Base-by-base conservation (phyloP, 2,113 vertebrate genomes). In the Corythornis vintsioides region DNA sequence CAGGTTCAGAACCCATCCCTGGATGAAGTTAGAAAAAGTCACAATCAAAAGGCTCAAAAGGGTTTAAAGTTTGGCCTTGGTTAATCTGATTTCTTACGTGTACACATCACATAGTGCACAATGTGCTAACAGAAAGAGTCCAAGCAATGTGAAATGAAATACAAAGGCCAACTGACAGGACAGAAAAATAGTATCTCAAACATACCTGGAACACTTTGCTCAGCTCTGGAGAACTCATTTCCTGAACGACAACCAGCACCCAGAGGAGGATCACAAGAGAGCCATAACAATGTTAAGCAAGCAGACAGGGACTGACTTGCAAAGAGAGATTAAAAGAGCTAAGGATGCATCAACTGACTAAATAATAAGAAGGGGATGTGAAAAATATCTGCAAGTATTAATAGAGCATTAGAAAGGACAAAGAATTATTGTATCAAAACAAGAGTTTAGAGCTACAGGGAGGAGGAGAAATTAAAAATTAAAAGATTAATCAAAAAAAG, bases 211-310 rank as follows among this genome's bases (percentile, higher is more conserved):
- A 94, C 67, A 25, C 17, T 73, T 65, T 13, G 16, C 22, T 63
- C 72, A 80, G 60, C 61, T 83, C 72, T 83, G 79, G 35, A 83
- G 85, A 95, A 88, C 33, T 91, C 56, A 77, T 91, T 91, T 93
- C 92, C 94, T 94, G 52, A 67, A 42, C 45, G 48, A 79, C n/a
- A 89, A 9, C 13, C 82, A 45, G 9, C 80, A 89, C 43, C 66
- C 14, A 3, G 64, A 59, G 52, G 60, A 83, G 47, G 31, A 85
- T 16, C 82, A 79, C 60, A 70, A 17, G 64, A 90, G 33, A 94
- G 31, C 22, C 47, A 90, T 74, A 35, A 90, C 91, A 80, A 60
- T 17, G 40, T 26, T 81, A 50, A 77, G 33, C 38, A 40, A 74
- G 65, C n/a, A 90, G n/a, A 89, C 24, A 67, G 11, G 22, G 22